Percentiles rank a stretch among this genome's conserved stretches.
Conservation (phyloP, 2,797 vertebrate genomes). For the Salmo trutta region DNA sequence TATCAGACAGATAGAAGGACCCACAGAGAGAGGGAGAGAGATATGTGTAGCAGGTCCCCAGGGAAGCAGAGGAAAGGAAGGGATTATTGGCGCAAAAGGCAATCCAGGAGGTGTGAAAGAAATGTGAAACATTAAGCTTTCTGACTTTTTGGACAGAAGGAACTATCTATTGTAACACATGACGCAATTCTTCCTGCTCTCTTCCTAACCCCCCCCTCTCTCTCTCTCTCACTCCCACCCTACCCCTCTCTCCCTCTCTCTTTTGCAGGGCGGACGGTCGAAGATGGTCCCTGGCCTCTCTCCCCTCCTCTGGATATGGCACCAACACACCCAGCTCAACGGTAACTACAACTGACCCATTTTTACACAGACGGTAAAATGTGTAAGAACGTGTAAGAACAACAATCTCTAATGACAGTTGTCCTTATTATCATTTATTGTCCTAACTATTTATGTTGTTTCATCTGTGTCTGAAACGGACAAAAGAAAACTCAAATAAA, state of each 20-base stretch:
- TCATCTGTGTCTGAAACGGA: too few species aligned
- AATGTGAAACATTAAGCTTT: background rate
- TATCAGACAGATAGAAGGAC: slow-evolving; percentile 36
- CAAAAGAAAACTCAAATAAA: too few species aligned
- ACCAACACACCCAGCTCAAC: slow-evolving; percentile 92
- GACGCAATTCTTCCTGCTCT: background rate
- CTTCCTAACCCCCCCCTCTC: background rate
- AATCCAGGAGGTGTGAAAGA: background rate
- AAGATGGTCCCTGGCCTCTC: slow-evolving; percentile 88
- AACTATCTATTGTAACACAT: background rate
- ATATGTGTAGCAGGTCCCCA: slow-evolving; percentile 31
- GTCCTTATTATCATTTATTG: too few species aligned
- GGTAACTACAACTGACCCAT: slow-evolving; percentile 57
- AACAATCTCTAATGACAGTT: too few species aligned
- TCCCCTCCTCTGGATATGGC: slow-evolving; percentile 91
- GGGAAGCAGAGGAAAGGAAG: slow-evolving; percentile 38
- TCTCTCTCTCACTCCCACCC: background rate
- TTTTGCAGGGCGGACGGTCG: slow-evolving; percentile 84
- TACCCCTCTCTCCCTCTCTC: background rate
- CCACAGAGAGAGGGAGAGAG: background rate
- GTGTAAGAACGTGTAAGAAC: too few species aligned
- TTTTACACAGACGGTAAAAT: background rate
- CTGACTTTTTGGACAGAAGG: too few species aligned
- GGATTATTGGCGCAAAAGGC: background rate
- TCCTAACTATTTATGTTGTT: too few species aligned